Evolutionary conservation across 2,113 vertebrate genomes (phyloP).

Genomic region (Psettodes erumei): DNA sequence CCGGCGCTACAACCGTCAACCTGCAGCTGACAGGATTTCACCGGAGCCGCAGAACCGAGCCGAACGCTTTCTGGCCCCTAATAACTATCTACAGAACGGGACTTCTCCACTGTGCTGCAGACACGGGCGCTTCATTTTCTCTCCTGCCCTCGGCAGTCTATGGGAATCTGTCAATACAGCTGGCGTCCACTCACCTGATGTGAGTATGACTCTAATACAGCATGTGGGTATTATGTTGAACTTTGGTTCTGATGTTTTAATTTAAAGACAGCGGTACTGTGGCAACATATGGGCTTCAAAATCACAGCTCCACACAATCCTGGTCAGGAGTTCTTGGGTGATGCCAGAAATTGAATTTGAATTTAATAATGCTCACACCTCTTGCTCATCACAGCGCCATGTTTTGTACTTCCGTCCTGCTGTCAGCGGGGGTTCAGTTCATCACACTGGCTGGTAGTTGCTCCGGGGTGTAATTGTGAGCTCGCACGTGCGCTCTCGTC

Average conservation of each 20-base stretch:
- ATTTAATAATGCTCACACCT: neutral
- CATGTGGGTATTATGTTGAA: neutral
- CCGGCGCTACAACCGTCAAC: conserved; percentile 17
- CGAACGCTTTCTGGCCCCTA: conserved; percentile 3
- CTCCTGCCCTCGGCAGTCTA: conserved; percentile 27
- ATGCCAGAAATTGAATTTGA: neutral
- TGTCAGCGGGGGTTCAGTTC: neutral
- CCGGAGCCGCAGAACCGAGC: conserved; percentile 3
- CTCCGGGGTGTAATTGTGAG: neutral
- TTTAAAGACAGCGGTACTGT: neutral
- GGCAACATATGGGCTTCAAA: conserved; percentile 4
- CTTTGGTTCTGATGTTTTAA: neutral
- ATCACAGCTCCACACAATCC: neutral
- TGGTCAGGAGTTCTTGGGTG: neutral
- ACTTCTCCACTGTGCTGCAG: conserved; percentile 51
- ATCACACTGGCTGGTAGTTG: neutral
- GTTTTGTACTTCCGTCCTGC: neutral
- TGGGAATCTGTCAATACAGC: conserved; percentile 51
- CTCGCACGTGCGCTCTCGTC: conserved; percentile 18
- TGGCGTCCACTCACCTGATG: conserved; percentile 37
- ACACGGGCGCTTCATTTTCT: conserved; percentile 41
- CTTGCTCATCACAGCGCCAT: neutral
- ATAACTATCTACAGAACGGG: conserved; percentile 22
- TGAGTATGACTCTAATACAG: conserved; percentile 55
- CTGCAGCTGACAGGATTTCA: conserved; percentile 26